These are phyloP conservation scores for Chrysomallon squamiferum DNA, from an alignment of 1,140 invertebrate genomes.

Conservation along the genomic window DNA sequence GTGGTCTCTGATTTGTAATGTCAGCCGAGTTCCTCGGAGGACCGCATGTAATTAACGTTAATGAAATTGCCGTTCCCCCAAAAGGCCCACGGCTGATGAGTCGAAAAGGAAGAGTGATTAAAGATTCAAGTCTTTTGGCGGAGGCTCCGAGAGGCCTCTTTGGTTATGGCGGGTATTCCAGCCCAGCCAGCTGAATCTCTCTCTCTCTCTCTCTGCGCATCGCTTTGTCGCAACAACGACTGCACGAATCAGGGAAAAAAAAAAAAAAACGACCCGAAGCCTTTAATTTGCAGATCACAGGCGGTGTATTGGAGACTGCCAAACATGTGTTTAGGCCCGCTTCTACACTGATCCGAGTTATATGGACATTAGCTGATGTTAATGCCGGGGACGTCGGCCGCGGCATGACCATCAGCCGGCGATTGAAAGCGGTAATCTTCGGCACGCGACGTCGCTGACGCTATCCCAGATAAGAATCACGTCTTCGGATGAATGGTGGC, in stretches of 20 bases:
- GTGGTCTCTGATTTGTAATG: slow-evolving; percentile 1
- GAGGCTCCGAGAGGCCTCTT: too few species aligned
- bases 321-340: slow-evolving; percentile 10
- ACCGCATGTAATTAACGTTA: slow-evolving; percentile 12
- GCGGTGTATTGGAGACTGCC: neutral
- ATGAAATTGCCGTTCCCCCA: slow-evolving; percentile 14
- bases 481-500: neutral
- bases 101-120: slow-evolving; percentile 3
- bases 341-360: slow-evolving; percentile 2
- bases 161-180: too few species aligned
- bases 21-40: slow-evolving; percentile 2
- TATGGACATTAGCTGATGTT: slow-evolving; percentile 8
- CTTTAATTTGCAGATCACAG: slow-evolving; percentile 14
- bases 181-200: too few species aligned
- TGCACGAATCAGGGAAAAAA: slow-evolving; percentile 9
- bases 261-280: slow-evolving; percentile 4
- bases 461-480: slow-evolving; percentile 4
- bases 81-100: slow-evolving; percentile 4
- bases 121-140: neutral
- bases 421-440: slow-evolving; percentile 8
- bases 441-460: slow-evolving; percentile 5
- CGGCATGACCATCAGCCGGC: neutral
- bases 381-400: neutral
- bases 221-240: neutral
- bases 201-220: neutral